Evolutionary conservation across 2,113 vertebrate species (phyloP).

Genomic region (Sinocyclocheilus grahami): DNA sequence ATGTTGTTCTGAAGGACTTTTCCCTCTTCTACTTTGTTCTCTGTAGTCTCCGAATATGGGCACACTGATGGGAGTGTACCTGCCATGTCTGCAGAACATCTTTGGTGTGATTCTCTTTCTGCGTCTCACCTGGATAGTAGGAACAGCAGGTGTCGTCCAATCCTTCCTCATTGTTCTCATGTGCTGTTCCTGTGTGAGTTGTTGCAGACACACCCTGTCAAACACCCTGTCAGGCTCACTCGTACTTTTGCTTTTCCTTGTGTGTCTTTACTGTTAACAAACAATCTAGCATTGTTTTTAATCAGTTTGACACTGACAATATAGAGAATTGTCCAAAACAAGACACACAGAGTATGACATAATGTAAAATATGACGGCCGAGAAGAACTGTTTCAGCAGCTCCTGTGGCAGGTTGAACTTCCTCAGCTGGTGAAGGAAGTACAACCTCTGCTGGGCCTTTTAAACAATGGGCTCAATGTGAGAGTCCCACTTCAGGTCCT

Average conservation of each 20-base stretch:
- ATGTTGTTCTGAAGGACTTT: not conserved
- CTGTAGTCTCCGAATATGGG: slow-evolving; percentile 95
- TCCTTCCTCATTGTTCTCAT: slow-evolving; percentile 93
- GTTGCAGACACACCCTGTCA: not conserved
- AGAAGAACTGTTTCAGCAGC: too few species aligned
- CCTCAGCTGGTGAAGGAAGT: too few species aligned
- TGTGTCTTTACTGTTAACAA: not conserved
- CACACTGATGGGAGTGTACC: slow-evolving; percentile 97
- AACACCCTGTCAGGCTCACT: not conserved
- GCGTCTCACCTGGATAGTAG: slow-evolving; percentile 95
- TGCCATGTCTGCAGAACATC: slow-evolving; percentile 97
- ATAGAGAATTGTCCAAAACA: not conserved
- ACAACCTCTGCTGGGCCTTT: too few species aligned
- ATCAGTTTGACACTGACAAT: not conserved
- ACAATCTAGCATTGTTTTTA: not conserved
- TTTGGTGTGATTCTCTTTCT: slow-evolving; percentile 97
- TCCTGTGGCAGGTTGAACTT: too few species aligned
- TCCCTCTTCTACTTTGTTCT: slow-evolving; percentile 22
- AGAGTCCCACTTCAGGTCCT: too few species aligned
- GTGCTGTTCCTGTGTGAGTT: slow-evolving; percentile 97
- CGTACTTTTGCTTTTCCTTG: not conserved
- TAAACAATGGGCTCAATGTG: too few species aligned
- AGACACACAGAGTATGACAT: not conserved
- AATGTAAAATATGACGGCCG: too few species aligned
- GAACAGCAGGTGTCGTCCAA: slow-evolving; percentile 91